Conservation (phyloP, 2,888 invertebrate genomes). For the Drosophila setosimentum region DNA sequence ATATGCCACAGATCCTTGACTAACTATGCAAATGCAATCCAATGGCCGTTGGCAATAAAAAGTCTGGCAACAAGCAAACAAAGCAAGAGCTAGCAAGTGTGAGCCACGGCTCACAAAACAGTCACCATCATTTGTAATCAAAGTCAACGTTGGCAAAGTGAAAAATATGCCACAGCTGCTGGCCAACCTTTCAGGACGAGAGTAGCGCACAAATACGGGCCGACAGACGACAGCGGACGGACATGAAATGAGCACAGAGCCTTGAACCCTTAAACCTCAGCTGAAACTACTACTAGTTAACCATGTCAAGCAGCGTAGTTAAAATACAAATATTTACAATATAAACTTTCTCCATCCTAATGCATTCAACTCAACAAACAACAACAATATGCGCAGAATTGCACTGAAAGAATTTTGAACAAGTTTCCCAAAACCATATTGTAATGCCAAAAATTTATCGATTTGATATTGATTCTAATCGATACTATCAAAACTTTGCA, state of each 20-base stretch:
- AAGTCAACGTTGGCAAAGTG: constrained; percentile 59
- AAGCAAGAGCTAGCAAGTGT: constrained; percentile 32
- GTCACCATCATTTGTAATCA: constrained; percentile 74
- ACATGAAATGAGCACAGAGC: constrained; percentile 56
- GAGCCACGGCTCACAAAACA: constrained; percentile 27
- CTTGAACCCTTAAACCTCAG: constrained; percentile 64
- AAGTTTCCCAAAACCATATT: background rate
- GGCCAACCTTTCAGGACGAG: constrained; percentile 50
- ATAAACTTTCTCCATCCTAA: constrained; percentile 30
- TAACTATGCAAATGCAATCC: constrained; percentile 68
- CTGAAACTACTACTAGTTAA: constrained; percentile 38
- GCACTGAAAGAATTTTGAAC: background rate
- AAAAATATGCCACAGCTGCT: constrained; percentile 49
- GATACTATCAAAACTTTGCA: background rate
- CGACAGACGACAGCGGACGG: constrained; percentile 20
- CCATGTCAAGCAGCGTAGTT: constrained; percentile 56
- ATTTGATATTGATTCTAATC: background rate
- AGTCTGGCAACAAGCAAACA: constrained; percentile 41
- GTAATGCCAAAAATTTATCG: background rate
- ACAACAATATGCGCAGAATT: background rate
- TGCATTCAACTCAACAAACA: constrained; percentile 26
- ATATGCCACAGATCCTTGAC: constrained; percentile 56
- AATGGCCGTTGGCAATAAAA: constrained; percentile 56
- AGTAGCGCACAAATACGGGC: constrained; percentile 25
- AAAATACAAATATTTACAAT: constrained; percentile 46